Evolutionary conservation across 1,140 invertebrate genomes (phyloP).

Genomic region (Drosophila pseudoananassae): DNA sequence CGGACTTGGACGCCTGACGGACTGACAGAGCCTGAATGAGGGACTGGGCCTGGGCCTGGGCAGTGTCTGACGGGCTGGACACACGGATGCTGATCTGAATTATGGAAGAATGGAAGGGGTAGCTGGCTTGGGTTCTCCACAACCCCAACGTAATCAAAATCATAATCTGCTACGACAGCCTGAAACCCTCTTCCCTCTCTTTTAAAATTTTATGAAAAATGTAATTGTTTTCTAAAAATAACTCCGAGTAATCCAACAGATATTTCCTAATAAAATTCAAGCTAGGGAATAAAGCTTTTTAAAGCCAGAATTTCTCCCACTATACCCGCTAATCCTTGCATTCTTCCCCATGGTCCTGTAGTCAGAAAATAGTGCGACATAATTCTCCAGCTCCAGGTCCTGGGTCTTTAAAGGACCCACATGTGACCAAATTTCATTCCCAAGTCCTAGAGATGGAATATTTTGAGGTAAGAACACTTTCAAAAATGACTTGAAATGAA

Average conservation of each 20-base stretch:
- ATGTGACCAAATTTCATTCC: too few species aligned
- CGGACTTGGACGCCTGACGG: slow-evolving; percentile 16
- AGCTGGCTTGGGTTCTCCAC: not conserved
- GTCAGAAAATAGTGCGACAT: not conserved
- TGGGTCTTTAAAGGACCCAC: not conserved
- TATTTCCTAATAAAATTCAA: too few species aligned
- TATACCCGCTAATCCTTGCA: not conserved
- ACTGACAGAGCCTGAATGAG: slow-evolving; percentile 37
- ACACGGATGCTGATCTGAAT: slow-evolving; percentile 1
- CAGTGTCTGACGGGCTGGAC: slow-evolving; percentile 18
- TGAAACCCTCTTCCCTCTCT: not conserved
- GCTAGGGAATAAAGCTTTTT: too few species aligned
- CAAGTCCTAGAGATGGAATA: too few species aligned
- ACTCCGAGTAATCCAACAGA: too few species aligned
- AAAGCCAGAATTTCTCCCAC: not conserved
- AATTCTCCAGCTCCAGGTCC: not conserved
- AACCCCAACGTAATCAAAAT: slow-evolving; percentile 63
- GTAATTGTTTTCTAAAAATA: not conserved
- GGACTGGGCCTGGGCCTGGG: slow-evolving; percentile 10
- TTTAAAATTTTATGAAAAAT: too few species aligned
- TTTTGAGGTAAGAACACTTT: too few species aligned
- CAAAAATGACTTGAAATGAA: too few species aligned
- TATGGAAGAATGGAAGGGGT: not conserved
- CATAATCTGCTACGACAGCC: slow-evolving; percentile 56
- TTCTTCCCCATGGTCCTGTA: not conserved